These are phyloP conservation scores for Synanceia verrucosa DNA, from an alignment of 2,797 vertebrate species.

Conservation along the genomic window DNA sequence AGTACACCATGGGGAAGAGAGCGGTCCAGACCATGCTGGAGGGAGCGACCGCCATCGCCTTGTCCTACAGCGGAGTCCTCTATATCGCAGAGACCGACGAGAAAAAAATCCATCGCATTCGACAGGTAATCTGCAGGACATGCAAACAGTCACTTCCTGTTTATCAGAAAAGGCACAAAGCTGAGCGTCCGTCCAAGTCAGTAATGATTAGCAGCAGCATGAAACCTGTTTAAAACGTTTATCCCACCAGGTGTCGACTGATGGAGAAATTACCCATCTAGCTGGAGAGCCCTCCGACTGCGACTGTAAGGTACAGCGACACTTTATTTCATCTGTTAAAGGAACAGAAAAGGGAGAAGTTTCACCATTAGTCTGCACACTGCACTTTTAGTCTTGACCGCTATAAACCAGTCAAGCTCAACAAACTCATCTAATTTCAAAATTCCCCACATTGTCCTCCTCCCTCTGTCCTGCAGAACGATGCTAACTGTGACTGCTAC, in stretches of 20 bases:
- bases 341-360: no score
- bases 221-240: background rate
- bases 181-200: background rate
- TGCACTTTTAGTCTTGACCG: no score
- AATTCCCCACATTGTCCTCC: background rate
- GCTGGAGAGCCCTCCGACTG: slow-evolving; percentile 94
- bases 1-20: slow-evolving; percentile 90
- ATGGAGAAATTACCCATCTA: slow-evolving; percentile 95
- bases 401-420: no score
- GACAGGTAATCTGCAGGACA: slow-evolving; percentile 78
- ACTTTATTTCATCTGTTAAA: background rate
- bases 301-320: slow-evolving; percentile 94
- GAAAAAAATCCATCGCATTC: slow-evolving; percentile 96
- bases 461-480: slow-evolving; percentile 75
- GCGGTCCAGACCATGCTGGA: slow-evolving; percentile 95
- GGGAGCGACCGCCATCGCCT: slow-evolving; percentile 92
- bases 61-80: slow-evolving; percentile 95
- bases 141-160: background rate
- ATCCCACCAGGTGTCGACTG: slow-evolving; percentile 86
- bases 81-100: slow-evolving; percentile 98
- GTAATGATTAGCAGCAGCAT: background rate
- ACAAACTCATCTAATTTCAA: no score
- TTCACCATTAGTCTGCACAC: no score
- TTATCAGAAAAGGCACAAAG: background rate
- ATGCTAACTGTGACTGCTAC: slow-evolving; percentile 99